Base-by-base conservation (phyloP, 1,140 invertebrate genomes). In the Megalopta genalis region DNA sequence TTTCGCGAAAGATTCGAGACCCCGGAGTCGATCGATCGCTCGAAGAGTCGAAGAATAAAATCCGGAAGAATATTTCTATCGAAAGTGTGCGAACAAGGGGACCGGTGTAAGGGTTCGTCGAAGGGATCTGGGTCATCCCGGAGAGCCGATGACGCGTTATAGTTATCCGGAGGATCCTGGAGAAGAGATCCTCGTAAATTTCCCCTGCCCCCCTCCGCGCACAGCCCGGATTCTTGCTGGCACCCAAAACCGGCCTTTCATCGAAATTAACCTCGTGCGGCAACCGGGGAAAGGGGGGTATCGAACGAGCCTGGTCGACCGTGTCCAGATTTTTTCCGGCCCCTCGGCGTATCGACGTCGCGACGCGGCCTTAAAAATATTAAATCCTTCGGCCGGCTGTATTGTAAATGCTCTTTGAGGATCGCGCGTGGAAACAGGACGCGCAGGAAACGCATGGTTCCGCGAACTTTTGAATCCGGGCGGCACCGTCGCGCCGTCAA, bases 261-360 rank as follows among this genome's bases (percentile, higher is more conserved):
- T 71, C 67, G 54, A 60, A 59, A 74, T 84, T 84, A 83, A 82
- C 52, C 37, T 21, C 32, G 70, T 70, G 81, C 64, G 23, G 14
- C 39, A 49, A 23, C 39, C 46, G 75, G 68, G 74, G 74, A 59
- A n/a, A n/a, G n/a, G n/a, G 8, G 57, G 59, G 77, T 62, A 16
- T 81, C 80, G 68, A 75, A 59, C 59, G 57, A 25, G 18, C 62
- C 63, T 63, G 21, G 52, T 62, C 76, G 39, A 18, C 54, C 57
- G 39, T 78, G 68, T 77, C 57, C 42, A 49, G 62, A 63, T 49
- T 62, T 77, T 66, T 82, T 63, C 8, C n/a, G n/a, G 10, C 52
- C 32, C 16, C n/a, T 23, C 27, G 39, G 52, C 68, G 23, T 49
- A 77, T 62, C 25, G 75, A 52, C 75, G 57, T 62, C 27, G 57